Base-by-base conservation (phyloP, 1,140 invertebrate species). In the Caenorhabditis inopinata region DNA sequence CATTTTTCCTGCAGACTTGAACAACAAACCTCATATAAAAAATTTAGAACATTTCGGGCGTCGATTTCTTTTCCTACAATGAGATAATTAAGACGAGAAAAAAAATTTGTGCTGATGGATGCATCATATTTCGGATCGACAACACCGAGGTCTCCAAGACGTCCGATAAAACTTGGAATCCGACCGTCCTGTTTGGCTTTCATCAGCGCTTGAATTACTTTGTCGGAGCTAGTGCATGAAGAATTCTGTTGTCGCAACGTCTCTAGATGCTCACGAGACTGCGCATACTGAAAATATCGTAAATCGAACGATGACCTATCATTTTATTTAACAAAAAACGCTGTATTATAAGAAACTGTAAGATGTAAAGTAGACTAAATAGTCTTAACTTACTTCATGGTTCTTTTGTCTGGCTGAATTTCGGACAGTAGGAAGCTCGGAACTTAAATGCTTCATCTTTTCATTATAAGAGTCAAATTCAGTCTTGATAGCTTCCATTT, bases 51-150 rank as follows among this genome's bases (percentile, higher is more conserved):
- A 6, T 14, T 46, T 11, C 16, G 11, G 5, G 16, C 96, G 0
- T 94, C 96, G 4, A 93, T 90, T 0, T 42, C 29, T 1, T 35
- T 46, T 27, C 18, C n/a, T 2, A 95, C 94, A 0, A 99, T 93
- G 82, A 98, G 94, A 85, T 96, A 93, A 86, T 99, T 96, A 0
- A 98, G 88, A 0, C 92, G 90, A 42, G 85, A 80, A 0, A 94
- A 93, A 89, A 94, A 97, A 14, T 95, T 95, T 0, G 96, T 97
- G 0, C 96, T 97, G 84, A 98, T 92, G 1, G 96, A 97, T 0
- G 97, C 92, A 88, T 99, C 96, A 89, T 96, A 99, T 89, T 95
- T 95, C 25, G 90, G 89, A 90, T 97, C 94, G 84, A 99, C 97
- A 0, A 92, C 95, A 42, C 96, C 97, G n/a, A 99, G 91, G 89